Percentiles rank a stretch among this genome's conserved stretches.
Evolutionary conservation across 2,113 vertebrate species (phyloP).

Genomic region (Prochilodus magdalenae): DNA sequence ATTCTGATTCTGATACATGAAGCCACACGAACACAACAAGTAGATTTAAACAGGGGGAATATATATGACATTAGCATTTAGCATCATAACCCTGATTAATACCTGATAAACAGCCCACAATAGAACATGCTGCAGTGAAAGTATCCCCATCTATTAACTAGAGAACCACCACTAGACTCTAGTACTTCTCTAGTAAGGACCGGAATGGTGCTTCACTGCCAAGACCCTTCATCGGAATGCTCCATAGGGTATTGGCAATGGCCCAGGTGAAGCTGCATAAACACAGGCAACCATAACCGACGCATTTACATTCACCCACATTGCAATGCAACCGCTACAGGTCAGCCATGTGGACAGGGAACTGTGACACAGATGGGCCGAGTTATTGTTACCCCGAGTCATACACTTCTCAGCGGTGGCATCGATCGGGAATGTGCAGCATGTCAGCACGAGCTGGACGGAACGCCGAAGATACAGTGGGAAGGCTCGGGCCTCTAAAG

Average conservation of each 20-base stretch:
- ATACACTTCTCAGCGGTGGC: neutral
- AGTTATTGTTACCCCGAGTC: neutral
- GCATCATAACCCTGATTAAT: neutral
- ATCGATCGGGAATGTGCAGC: slow-evolving; percentile 13
- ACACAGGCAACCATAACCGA: neutral
- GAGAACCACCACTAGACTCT: neutral
- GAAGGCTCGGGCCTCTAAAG: slow-evolving; percentile 52
- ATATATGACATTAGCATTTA: too few species aligned
- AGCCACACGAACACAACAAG: too few species aligned
- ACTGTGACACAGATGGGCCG: slow-evolving; percentile 6
- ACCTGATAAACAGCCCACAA: neutral
- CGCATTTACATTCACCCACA: slow-evolving; percentile 6
- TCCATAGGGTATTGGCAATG: neutral
- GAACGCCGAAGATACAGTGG: neutral
- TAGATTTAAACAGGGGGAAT: too few species aligned
- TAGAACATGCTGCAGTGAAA: neutral
- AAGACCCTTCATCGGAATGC: neutral
- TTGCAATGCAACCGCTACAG: neutral
- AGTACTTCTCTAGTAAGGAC: neutral
- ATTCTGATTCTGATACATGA: too few species aligned
- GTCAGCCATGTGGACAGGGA: neutral
- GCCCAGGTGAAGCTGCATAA: neutral
- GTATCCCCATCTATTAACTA: neutral
- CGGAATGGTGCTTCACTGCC: neutral
- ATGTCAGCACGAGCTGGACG: neutral